phyloP scores from a whole-genome alignment of 2,888 invertebrate genomes.

The Caenorhabditis macrosperma region DNA sequence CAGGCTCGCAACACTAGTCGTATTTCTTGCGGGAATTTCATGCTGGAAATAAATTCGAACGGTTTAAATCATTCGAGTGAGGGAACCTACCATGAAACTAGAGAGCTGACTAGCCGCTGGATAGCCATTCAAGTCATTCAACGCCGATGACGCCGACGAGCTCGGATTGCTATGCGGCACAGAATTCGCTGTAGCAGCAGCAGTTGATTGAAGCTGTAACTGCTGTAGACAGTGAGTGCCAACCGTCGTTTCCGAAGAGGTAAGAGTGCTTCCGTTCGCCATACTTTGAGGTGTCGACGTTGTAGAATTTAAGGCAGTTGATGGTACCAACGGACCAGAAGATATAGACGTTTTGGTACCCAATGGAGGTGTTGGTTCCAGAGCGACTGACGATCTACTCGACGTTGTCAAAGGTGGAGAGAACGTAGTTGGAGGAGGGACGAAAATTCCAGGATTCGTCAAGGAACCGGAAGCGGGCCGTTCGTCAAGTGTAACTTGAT shows the following conservation, averaged over 20 bases:
- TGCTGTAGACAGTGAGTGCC: conserved; percentile 49
- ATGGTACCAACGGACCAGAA: conserved; percentile 35
- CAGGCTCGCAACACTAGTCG: conserved; percentile 45
- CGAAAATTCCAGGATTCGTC: conserved; percentile 20
- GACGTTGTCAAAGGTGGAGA: conserved; percentile 66
- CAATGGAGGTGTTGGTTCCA: conserved; percentile 63
- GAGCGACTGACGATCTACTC: conserved; percentile 61
- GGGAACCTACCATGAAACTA: conserved; percentile 39
- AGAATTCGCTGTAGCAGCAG: conserved; percentile 7
- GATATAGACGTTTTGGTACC: neutral
- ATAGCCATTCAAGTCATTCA: conserved; percentile 31
- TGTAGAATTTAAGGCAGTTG: conserved; percentile 15
- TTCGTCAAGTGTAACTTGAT: conserved; percentile 20
- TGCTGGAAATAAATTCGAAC: conserved; percentile 39
- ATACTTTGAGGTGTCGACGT: conserved; percentile 4
- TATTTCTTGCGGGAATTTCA: conserved; percentile 51
- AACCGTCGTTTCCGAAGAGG: conserved; percentile 41
- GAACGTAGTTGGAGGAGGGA: conserved; percentile 44
- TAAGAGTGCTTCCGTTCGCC: conserved; percentile 40
- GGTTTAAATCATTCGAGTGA: too few relatives aligned
- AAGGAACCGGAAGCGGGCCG: conserved; percentile 30
- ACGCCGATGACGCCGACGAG: neutral
- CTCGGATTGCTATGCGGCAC: neutral
- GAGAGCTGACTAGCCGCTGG: conserved; percentile 27
- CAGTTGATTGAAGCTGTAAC: conserved; percentile 39